Conservation (phyloP, 2,888 invertebrate species). For the Leptinotarsa juncta region DNA sequence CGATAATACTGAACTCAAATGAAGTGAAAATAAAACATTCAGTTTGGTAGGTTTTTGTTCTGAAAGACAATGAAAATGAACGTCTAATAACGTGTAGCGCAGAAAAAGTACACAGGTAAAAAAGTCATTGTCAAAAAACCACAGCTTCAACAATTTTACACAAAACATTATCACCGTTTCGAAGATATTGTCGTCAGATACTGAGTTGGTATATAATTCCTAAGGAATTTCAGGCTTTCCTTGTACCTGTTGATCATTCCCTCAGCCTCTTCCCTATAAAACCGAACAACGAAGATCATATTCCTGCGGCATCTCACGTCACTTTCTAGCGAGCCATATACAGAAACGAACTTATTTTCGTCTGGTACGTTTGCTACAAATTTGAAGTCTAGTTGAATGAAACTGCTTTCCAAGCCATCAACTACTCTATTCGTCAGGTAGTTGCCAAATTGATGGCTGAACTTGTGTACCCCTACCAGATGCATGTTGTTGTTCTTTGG, state of each 20-base stretch:
- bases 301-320: not conserved
- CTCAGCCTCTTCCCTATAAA: slow-evolving; percentile 34
- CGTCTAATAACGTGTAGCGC: no score
- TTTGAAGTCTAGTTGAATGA: slow-evolving; percentile 33
- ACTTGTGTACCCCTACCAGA: slow-evolving; percentile 29
- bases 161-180: not conserved
- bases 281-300: slow-evolving; percentile 31
- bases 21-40: no score
- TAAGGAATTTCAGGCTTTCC: slow-evolving; percentile 28
- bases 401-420: not conserved
- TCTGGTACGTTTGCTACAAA: slow-evolving; percentile 25
- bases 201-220: slow-evolving; percentile 31
- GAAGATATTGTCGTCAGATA: slow-evolving; percentile 23
- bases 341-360: slow-evolving; percentile 30
- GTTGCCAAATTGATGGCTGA: slow-evolving; percentile 19
- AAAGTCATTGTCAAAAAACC: not conserved
- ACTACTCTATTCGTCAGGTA: slow-evolving; percentile 21
- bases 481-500: slow-evolving; percentile 35
- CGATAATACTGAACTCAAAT: no score
- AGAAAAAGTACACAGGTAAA: no score
- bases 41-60: no score
- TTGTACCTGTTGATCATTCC: slow-evolving; percentile 31
- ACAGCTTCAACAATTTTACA: not conserved
- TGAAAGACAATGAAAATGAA: no score
- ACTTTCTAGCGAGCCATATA: slow-evolving; percentile 36